Evolutionary conservation across 2,797 vertebrate species (phyloP).

Genomic region (Darevskia nairensis): DNA sequence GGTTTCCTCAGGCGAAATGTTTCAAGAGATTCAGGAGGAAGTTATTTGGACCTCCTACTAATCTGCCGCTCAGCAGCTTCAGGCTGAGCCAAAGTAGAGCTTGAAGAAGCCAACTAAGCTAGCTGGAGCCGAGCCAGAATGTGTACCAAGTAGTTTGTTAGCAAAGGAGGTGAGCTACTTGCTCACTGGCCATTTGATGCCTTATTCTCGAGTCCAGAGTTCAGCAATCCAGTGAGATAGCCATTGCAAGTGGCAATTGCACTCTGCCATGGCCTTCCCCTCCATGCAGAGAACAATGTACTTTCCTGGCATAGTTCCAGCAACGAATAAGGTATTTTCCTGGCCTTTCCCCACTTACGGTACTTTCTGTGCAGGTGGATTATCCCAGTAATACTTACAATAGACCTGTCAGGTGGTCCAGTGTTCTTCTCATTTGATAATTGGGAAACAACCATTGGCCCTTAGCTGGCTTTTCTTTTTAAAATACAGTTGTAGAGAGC

Average conservation of each 20-base stretch:
- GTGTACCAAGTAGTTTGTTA: neutral
- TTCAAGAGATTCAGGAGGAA: neutral
- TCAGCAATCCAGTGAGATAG: neutral
- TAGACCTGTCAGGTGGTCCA: too few relatives aligned
- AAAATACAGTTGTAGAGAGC: neutral
- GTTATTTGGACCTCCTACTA: neutral
- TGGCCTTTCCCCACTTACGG: neutral
- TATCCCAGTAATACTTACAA: neutral
- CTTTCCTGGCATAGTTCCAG: too few relatives aligned
- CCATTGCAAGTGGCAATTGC: too few relatives aligned
- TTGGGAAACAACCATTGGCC: neutral
- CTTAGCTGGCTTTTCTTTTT: neutral
- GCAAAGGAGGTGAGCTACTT: neutral
- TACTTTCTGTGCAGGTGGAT: neutral
- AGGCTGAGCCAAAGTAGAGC: neutral
- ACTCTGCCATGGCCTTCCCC: too few relatives aligned
- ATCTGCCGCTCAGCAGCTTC: neutral
- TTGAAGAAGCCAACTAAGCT: neutral
- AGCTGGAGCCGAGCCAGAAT: neutral
- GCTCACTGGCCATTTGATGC: neutral
- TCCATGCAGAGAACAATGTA: too few relatives aligned
- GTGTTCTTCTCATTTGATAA: neutral
- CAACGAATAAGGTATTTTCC: neutral
- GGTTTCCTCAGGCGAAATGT: neutral
- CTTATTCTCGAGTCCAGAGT: neutral